Base-by-base conservation (phyloP, 1,140 invertebrate genomes). In the Popillia japonica region DNA sequence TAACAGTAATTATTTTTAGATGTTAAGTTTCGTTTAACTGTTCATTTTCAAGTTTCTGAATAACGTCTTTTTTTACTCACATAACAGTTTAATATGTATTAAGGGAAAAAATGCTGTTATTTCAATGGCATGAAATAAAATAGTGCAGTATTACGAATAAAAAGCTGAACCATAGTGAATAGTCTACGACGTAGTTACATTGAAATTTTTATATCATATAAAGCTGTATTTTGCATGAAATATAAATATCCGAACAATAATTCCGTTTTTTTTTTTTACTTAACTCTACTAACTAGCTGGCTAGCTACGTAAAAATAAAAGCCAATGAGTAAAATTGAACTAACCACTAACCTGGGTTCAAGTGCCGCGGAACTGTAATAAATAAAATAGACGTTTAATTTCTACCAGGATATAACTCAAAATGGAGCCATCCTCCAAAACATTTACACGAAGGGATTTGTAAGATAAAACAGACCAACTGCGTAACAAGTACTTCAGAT, bases 191-290 rank as follows among this genome's bases (percentile, higher is more conserved):
- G 61, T 64, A 64, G 61, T 64, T 20, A 64, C 10, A 64, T 64
- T 9, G 17, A 27, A 64, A 23, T 64, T 64, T 64, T 64, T 64
- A 27, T 64, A 64, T 64, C 20, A 23, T 64, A 20, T 27, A 20
- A 23, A 64, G 6, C 10, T 64, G 61, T 64, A 64, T 64, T 64
- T 64, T 27, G 61, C 61, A 64, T 64, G 61, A 64, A 64, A 64
- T 64, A 64, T 23, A 64, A 7, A 27, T 64, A 17, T 64, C 20
- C 22, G 6, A 23, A 64, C 6, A 64, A 23, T 64, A 27, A 64
- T 22, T 64, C 22, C 22, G 61, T 64, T 17, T 9, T 64, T 17
- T 64, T 64, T 27, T 64, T 22, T 27, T 64, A n/a, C n/a, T n/a
- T n/a, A n/a, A n/a, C n/a, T n/a, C n/a, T n/a, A n/a, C n/a, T n/a